Evolutionary conservation across 2,797 vertebrate genomes (phyloP).

Genomic region (Aldrovandia affinis): DNA sequence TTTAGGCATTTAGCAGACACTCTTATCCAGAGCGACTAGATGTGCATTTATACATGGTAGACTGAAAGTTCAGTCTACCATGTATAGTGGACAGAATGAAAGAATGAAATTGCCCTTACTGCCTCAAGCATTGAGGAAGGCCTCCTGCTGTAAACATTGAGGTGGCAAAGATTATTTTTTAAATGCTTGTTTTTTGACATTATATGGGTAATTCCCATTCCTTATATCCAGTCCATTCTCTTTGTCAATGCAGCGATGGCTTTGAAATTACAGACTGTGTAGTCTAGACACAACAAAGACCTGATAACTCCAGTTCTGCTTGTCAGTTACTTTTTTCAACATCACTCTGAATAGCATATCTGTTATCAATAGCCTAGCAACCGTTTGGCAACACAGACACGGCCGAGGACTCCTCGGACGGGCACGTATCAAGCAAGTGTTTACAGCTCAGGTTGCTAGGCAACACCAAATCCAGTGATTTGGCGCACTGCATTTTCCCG

Average conservation of each 20-base stretch:
- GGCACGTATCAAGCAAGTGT: slow-evolving; percentile 33
- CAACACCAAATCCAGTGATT: slow-evolving; percentile 54
- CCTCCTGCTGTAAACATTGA: background rate
- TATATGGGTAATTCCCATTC: background rate
- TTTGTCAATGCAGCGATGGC: slow-evolving; percentile 53
- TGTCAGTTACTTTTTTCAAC: slow-evolving; percentile 51
- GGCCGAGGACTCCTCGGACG: slow-evolving; percentile 51
- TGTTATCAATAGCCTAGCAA: slow-evolving; percentile 64
- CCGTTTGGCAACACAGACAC: slow-evolving; percentile 37
- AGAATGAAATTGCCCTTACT: background rate
- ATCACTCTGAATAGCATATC: slow-evolving; percentile 53
- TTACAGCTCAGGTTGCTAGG: slow-evolving; percentile 65
- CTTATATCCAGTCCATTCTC: background rate
- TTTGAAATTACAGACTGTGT: slow-evolving; percentile 40
- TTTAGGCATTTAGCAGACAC: too few species aligned
- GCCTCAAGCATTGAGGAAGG: background rate
- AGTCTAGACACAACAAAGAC: slow-evolving; percentile 42
- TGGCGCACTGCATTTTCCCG: slow-evolving; percentile 4
- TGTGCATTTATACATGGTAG: too few species aligned
- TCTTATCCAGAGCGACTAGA: too few species aligned
- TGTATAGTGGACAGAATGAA: too few species aligned
- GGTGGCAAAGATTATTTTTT: slow-evolving; percentile 5
- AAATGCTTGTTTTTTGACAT: background rate
- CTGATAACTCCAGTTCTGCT: slow-evolving; percentile 36
- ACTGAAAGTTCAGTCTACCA: too few species aligned